Percentiles rank a stretch among this genome's conserved stretches.
Conservation (phyloP, 2,888 invertebrate species). For the Tipula vernalis region DNA sequence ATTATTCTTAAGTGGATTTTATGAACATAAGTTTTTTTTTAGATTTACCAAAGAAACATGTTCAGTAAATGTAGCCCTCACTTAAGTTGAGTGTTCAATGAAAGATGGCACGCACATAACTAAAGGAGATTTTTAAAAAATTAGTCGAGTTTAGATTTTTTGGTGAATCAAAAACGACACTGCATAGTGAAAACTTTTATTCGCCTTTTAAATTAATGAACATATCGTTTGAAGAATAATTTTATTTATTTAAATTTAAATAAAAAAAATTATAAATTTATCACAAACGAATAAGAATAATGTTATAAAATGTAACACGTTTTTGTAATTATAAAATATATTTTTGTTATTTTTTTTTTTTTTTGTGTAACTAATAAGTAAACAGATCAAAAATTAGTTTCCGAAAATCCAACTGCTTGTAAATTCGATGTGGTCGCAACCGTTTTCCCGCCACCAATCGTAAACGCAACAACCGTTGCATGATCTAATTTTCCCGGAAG, state of each 20-base stretch:
- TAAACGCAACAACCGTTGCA: slow-evolving; percentile 71
- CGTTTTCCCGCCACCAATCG: slow-evolving; percentile 42
- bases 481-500: slow-evolving; percentile 84
- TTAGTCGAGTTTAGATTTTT: no score
- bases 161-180: no score
- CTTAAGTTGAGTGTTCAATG: no score
- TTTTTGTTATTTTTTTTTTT: not conserved
- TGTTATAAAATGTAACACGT: not conserved
- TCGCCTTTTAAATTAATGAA: no score
- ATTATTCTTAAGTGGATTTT: no score
- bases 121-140: no score
- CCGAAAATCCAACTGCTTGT: not conserved
- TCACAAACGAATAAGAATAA: not conserved
- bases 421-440: not conserved
- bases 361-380: not conserved
- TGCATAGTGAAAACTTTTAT: no score
- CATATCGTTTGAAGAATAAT: not conserved
- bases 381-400: slow-evolving; percentile 5
- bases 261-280: not conserved
- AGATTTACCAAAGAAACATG: no score
- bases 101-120: no score
- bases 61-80: no score
- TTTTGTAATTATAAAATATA: not conserved
- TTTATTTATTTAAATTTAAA: not conserved
- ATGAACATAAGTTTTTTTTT: no score